Base-by-base conservation (phyloP, 2,113 vertebrate genomes). In the Meleagris gallopavo region DNA sequence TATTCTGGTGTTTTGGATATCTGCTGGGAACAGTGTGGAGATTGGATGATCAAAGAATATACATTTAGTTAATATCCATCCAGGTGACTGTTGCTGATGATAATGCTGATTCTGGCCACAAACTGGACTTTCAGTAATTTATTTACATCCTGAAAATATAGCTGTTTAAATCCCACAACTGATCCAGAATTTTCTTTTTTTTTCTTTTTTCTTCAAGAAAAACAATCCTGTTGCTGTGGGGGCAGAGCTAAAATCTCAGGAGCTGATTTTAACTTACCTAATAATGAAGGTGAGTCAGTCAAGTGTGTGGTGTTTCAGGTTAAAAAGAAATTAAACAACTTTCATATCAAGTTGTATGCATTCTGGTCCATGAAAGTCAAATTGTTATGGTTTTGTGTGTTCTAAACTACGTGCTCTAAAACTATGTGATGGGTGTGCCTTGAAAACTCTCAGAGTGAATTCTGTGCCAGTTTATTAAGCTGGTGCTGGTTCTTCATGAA, bases 221-320 rank as follows among this genome's bases (percentile, higher is more conserved):
- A 0, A 6, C 9, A 2, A 69, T n/a, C 6, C 61, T 2, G 4
- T 1, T 3, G 34, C 41, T 69, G 3, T 8, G 3, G 60, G 88
- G 9, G 30, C 58, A 24, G 57, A 96, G 72, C 52, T 97, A 83
- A 97, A 97, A 27, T 98, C 97, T 11, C 96, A 97, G 85, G 97
- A 97, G 0, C 38, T 98, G 9, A 90, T 98, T 78, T 86, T 98
- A 62, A 97, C 82, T 15, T 95, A 94, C 57, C 82, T 98, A 25
- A 83, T 92, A 0, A 0, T 97, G 13, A 97, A 81, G 98, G 98
- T 98, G 65, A 30, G 5, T 15, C 65, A 7, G 2, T 75, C 32
- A 41, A 69, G 3, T 55, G 9, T 60, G 86, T 50, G 41, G 4
- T 67, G 9, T 88, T 81, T 80, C 30, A 57, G n/a, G 2, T 16